Base-by-base conservation (phyloP, 2,797 vertebrate genomes). In the Rachycentron canadum region DNA sequence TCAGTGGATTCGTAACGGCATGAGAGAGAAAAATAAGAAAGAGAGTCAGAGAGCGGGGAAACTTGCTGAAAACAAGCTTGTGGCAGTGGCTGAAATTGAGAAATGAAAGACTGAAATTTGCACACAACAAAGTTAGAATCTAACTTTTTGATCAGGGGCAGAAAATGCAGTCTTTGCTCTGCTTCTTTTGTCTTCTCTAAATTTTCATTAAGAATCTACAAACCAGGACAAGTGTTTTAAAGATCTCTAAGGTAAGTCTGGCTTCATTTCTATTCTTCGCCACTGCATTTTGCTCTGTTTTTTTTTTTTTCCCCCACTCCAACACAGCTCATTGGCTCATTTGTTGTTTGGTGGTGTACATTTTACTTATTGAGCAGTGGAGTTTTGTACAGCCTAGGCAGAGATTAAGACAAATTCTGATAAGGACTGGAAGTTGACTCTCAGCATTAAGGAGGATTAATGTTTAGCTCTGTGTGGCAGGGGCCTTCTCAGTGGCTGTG, bases 351-450 rank as follows among this genome's bases (percentile, higher is more conserved):
- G 83, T 78, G 94, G 93, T 96, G 96, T 96, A 95, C 95, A 96
- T 90, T 92, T 91, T 90, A 86, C 86, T 86, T 91, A 95, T 96
- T 94, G 96, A 97, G 96, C 96, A 96, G 94, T 85, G 83, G 95
- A 96, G 91, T 94, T 95, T 93, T 94, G 93, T 95, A 93, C 90
- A 97, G 97, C 96, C 97, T 96, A 95, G 95, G 94, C 96, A 98
- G 97, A 98, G 98, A 99, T 99, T 98, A 99, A 97, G 96, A 95
- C 96, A 97, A 97, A 98, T 96, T 98, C 96, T 98, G 94, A 97
- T 99, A 97, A 99, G 97, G 96, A 98, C 96, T 97, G 96, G 96
- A 98, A 98, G 97, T 99, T 99, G 98, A 99, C 97, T 99, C 97
- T 97, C 92, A 96, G 98, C 96, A 99, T 99, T 99, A 99, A 97